Base-by-base conservation (phyloP, 2,113 vertebrate genomes). In the Clarias magur region DNA sequence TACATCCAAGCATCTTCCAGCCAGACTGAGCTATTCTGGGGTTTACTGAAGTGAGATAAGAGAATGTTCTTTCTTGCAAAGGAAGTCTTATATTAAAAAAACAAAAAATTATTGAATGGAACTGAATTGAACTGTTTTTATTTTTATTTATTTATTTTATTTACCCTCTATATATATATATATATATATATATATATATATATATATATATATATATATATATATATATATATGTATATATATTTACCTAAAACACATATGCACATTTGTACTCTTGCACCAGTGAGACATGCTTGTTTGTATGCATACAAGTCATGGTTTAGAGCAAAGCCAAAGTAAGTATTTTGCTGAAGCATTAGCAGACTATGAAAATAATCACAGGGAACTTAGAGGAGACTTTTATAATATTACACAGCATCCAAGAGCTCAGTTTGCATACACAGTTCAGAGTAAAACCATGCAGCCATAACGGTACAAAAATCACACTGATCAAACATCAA, bases 1-100 rank as follows among this genome's bases (percentile, higher is more conserved):
- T 80, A 80, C 30, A 15, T 16, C 84, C 11, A 60, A 62, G 79
- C 65, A 62, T 65, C 13, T 82, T 1, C 25, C 21, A 12, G 42
- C 73, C n/a, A 19, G 25, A 21, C 34, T 59, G 23, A 67, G 65
- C 59, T 19, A 19, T 80, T 67, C 25, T 17, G 73, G 68, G 25
- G 16, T 82, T 62, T 70, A 86, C 42, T 34, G 6, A 8, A 63
- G 62, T 65, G 21, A 80, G 75, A 85, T 86, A 80, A 80, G 59
- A 86, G 1, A 57, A 38, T 67, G 23, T 63, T 42, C 42, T 42
- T 42, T 42, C 42, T 5, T 42, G 42, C 42, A 42, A 25, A 76
- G 11, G 10, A 82, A 63, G 53, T 59, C 67, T 48, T 73, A 8
- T 5, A 70, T 3, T 73, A 38, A 19, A 48, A 75, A 72, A 21